A percentile compares a stretch with the other conserved stretches of the same genome.
Conservation (phyloP, 2,113 vertebrate species). For the Ascaphus truei region DNA sequence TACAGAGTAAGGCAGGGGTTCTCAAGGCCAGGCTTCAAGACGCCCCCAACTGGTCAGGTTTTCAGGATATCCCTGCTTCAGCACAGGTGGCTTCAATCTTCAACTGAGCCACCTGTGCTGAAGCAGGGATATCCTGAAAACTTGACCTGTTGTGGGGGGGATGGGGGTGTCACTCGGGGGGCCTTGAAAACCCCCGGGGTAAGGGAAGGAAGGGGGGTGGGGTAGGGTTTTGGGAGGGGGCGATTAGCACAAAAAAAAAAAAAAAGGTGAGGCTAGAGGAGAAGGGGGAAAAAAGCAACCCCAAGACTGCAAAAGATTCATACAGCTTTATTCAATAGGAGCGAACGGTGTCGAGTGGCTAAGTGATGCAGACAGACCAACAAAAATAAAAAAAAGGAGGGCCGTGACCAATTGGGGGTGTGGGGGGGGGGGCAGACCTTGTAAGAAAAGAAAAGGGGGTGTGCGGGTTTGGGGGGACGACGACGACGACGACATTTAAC, state of each 20-base stretch:
- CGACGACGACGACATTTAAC: slow-evolving; percentile 63
- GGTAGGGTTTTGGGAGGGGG: neutral
- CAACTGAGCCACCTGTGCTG: no score
- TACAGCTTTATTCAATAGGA: slow-evolving; percentile 66
- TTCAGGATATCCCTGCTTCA: no score
- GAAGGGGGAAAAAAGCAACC: slow-evolving; percentile 59
- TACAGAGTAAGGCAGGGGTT: neutral
- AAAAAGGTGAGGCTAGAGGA: slow-evolving; percentile 19
- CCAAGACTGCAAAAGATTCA: slow-evolving; percentile 58
- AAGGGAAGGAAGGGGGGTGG: neutral
- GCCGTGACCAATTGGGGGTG: slow-evolving; percentile 27
- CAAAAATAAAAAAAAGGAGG: slow-evolving; percentile 29
- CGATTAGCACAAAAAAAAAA: neutral
- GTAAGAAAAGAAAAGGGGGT: slow-evolving; percentile 61
- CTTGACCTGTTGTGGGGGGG: no score
- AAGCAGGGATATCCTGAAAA: no score
- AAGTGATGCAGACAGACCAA: slow-evolving; percentile 47
- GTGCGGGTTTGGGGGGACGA: slow-evolving; percentile 51
- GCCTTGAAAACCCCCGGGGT: neutral
- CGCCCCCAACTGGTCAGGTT: no score
- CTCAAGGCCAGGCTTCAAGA: no score
- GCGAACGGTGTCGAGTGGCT: slow-evolving; percentile 42
- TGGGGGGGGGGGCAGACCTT: slow-evolving; percentile 37
- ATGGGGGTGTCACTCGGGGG: neutral
- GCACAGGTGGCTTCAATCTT: no score